Evolutionary conservation across 2,888 invertebrate species (phyloP).

Genomic region (Baronia brevicornis): DNA sequence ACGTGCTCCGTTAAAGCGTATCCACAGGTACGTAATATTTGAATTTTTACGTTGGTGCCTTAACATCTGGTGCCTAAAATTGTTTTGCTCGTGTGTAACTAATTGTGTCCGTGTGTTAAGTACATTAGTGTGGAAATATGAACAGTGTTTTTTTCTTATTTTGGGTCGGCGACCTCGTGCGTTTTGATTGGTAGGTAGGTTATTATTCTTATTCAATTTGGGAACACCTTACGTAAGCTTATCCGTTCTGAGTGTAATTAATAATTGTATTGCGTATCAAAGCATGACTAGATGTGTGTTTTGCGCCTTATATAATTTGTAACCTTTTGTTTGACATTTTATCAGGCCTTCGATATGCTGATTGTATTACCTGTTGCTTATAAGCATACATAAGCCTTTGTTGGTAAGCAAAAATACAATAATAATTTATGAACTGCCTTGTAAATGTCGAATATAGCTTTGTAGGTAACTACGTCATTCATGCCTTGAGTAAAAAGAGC

Average conservation of each 20-base stretch:
- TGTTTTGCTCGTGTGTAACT: constrained; percentile 40
- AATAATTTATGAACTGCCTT: constrained; percentile 7
- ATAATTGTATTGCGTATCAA: constrained; percentile 48
- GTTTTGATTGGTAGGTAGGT: constrained; percentile 36
- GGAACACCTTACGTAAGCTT: constrained; percentile 52
- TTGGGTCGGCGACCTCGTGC: constrained; percentile 60
- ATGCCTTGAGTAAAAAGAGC: no score
- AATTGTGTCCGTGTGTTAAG: constrained; percentile 38
- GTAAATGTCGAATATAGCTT: constrained; percentile 3
- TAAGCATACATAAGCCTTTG: constrained; percentile 11
- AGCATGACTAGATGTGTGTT: constrained; percentile 30
- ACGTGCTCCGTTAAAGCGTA: constrained; percentile 56
- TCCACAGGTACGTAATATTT: constrained; percentile 61
- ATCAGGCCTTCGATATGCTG: constrained; percentile 43
- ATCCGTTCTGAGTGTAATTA: constrained; percentile 44
- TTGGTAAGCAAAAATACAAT: constrained; percentile 7
- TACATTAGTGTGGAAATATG: constrained; percentile 17
- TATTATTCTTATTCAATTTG: constrained; percentile 45
- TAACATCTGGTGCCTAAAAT: constrained; percentile 32
- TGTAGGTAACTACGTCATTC: no score
- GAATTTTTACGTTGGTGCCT: constrained; percentile 27
- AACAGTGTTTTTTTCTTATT: constrained; percentile 45
- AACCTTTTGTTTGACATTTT: constrained; percentile 64
- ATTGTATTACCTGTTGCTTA: constrained; percentile 27
- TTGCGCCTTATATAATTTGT: constrained; percentile 50